phyloP scores from a whole-genome alignment of 2,113 vertebrate genomes.

The Acrocephalus kingi region DNA sequence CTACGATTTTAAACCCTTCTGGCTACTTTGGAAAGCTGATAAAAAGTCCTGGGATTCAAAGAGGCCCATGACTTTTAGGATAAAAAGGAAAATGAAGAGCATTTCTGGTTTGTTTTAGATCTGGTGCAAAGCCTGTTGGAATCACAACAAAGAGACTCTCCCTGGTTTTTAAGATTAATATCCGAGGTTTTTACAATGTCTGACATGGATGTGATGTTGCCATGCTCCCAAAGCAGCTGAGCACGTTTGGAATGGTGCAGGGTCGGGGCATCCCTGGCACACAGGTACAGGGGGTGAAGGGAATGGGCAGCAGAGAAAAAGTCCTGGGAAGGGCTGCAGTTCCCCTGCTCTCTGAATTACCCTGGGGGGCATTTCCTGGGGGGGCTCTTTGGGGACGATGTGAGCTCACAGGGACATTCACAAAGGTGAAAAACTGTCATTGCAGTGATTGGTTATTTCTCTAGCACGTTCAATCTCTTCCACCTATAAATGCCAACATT shows the following conservation, averaged over 20 bases:
- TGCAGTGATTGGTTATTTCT: neutral
- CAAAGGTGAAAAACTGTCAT: neutral
- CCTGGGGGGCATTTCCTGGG: neutral
- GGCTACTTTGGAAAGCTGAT: conserved; percentile 9
- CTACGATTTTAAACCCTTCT: neutral
- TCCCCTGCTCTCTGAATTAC: neutral
- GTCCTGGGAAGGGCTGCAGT: neutral
- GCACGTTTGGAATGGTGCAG: neutral
- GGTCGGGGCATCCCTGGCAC: neutral
- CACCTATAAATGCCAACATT: neutral
- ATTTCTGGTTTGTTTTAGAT: neutral
- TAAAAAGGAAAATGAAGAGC: neutral
- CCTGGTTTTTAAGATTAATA: neutral
- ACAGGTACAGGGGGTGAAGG: neutral
- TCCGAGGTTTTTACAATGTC: neutral
- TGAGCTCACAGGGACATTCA: neutral
- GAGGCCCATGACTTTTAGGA: neutral
- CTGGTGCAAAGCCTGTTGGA: conserved; percentile 26
- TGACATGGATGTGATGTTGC: neutral
- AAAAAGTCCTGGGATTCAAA: neutral
- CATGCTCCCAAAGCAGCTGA: neutral
- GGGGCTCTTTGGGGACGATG: neutral
- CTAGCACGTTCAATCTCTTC: neutral
- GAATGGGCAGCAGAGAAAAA: neutral
- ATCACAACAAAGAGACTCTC: conserved; percentile 13